Base-by-base conservation (phyloP, 35 echinoderm and acorn worm genomes). In the Lytechinus variegatus region DNA sequence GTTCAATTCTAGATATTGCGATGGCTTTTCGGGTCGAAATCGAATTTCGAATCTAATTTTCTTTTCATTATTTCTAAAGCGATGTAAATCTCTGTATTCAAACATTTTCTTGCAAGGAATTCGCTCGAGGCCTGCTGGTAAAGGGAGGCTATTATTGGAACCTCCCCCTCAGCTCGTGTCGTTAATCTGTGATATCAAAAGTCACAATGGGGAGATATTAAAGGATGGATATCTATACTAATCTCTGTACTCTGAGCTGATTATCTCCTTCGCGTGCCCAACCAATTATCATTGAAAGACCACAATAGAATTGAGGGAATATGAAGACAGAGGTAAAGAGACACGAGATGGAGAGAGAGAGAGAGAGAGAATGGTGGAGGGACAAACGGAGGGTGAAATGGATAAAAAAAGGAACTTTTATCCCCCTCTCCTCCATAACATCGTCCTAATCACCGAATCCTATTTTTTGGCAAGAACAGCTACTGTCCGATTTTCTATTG, bases 241-340 rank as follows among this genome's bases (percentile, higher is more conserved):
- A 79, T 79, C 66, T 79, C 66, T 44, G 33, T 16, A 24, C 66
- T 79, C 66, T 24, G 66, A 19, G 66, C 19, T 24, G 66, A 79
- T 79, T 79, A 79, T 79, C 66, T 79, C 66, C 66, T 79, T 79
- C 66, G 66, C 66, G 66, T 79, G 66, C 66, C 66, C 66, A 79
- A 79, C 66, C 66, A 79, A 79, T 79, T 79, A 79, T 79, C 16
- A 71, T 71, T 71, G 3, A 19, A 16, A 71, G 21, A 71, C 61
- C 61, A 71, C 61, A 71, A 71, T 71, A 71, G 61, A 6, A 71
- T 71, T 71, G 24, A 71, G 61, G 33, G 33, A 44, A 44, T 44
- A 44, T 44, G 33, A 44, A 44, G 33, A 44, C 33, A 44, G 33
- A 44, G 33, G 33, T 44, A 44, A 44, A 44, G 33, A 44, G 0